phyloP scores from a whole-genome alignment of 1,140 invertebrate genomes.

The Parasteatoda tepidariorum region DNA sequence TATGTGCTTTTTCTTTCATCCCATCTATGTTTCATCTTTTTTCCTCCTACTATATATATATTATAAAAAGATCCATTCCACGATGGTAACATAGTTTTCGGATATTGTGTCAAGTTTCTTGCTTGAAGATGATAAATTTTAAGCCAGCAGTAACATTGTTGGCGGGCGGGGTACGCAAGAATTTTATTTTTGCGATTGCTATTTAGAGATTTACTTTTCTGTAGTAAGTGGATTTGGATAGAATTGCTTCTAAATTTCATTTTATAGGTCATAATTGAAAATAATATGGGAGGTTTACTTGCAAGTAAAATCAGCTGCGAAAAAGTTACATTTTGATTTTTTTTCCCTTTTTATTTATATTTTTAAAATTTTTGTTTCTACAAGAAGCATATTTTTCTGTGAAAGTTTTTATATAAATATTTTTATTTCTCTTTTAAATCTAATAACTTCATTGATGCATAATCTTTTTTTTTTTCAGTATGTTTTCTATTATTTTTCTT shows the following conservation, averaged over 20 bases:
- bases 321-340: no score
- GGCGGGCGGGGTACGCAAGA: neutral
- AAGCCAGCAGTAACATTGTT: neutral
- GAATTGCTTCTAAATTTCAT: slow-evolving; percentile 15
- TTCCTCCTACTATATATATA: neutral
- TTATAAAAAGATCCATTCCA: neutral
- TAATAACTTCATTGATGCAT: no score
- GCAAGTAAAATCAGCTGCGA: no score
- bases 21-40: neutral
- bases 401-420: no score
- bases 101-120: slow-evolving; percentile 53
- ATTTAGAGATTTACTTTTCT: no score
- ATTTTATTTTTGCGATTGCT: neutral
- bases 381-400: no score
- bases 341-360: no score
- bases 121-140: slow-evolving; percentile 46
- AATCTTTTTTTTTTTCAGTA: no score
- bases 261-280: slow-evolving; percentile 25
- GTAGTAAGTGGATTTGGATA: slow-evolving; percentile 21
- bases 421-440: no score
- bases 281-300: no score
- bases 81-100: neutral
- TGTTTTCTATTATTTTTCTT: no score
- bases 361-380: no score
- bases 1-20: neutral